A percentile compares a stretch with the other conserved stretches of the same genome.
Evolutionary conservation across 1,140 invertebrate species (phyloP).

Genomic region (Achatina immaculata): DNA sequence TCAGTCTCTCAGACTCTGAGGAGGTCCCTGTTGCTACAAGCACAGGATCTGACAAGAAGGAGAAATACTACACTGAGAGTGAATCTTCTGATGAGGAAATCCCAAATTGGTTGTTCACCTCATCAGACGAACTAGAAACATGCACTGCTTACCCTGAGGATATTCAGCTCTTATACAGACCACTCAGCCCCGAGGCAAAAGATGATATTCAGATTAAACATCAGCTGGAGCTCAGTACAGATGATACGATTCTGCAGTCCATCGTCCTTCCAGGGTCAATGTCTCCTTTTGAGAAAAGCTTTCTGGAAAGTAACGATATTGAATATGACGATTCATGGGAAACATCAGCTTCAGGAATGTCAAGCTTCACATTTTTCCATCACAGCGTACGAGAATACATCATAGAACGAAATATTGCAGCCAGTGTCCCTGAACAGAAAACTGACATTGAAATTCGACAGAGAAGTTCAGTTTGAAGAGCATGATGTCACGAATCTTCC

Average conservation of each 20-base stretch:
- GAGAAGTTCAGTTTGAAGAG: background rate
- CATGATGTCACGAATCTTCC: background rate
- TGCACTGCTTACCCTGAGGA: background rate
- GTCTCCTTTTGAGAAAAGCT: background rate
- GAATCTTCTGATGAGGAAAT: background rate
- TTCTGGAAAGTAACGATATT: background rate
- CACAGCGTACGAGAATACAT: background rate
- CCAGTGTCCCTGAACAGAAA: background rate
- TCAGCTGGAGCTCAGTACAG: background rate
- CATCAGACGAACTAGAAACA: background rate
- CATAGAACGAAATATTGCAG: background rate
- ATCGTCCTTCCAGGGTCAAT: background rate
- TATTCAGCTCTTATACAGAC: background rate
- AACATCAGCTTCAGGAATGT: background rate
- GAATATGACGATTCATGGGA: background rate
- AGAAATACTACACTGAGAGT: background rate
- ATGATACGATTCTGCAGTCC: background rate
- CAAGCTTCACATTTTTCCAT: background rate
- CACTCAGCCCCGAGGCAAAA: background rate
- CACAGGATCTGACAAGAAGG: background rate
- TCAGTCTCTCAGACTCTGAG: no score
- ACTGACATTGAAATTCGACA: background rate
- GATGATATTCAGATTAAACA: background rate
- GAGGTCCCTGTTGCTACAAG: background rate
- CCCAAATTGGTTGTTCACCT: background rate